Conservation (phyloP, 2,797 vertebrate genomes). For the Sebastes taczanowskii region DNA sequence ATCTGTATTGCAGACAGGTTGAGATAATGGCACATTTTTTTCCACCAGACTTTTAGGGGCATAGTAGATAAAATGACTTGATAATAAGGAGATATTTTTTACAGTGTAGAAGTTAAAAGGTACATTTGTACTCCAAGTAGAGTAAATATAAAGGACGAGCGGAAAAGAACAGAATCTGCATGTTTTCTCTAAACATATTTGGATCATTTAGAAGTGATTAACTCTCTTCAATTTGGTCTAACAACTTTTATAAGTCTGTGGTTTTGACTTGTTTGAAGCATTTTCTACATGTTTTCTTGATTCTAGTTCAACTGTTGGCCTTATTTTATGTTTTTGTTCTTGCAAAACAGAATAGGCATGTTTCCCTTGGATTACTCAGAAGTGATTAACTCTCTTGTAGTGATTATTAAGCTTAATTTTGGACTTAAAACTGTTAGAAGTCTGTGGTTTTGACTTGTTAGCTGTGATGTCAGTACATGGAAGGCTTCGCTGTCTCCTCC, state of each 20-base stretch:
- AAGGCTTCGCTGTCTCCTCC: conserved; percentile 8
- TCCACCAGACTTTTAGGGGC: too few species aligned
- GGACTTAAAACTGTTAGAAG: not conserved
- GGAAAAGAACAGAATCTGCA: too few species aligned
- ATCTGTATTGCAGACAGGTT: not conserved
- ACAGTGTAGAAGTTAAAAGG: not conserved
- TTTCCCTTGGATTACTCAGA: not conserved
- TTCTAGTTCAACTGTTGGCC: not conserved
- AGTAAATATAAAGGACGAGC: not conserved
- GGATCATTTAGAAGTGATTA: too few species aligned
- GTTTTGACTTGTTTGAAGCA: not conserved
- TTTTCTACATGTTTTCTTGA: not conserved
- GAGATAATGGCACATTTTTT: too few species aligned
- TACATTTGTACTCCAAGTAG: not conserved
- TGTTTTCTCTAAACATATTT: too few species aligned
- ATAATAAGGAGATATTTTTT: not conserved
- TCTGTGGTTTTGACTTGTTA: conserved; percentile 1
- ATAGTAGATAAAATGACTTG: too few species aligned
- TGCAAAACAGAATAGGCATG: not conserved
- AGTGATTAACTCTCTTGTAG: not conserved
- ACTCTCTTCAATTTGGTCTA: too few species aligned
- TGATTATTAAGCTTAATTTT: not conserved
- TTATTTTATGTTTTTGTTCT: not conserved
- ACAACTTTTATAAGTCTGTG: too few species aligned
- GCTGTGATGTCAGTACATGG: not conserved